Conservation (phyloP, 30 jellyfish, hydroid and myxozoan species). For the Nemopilema nomurai region DNA sequence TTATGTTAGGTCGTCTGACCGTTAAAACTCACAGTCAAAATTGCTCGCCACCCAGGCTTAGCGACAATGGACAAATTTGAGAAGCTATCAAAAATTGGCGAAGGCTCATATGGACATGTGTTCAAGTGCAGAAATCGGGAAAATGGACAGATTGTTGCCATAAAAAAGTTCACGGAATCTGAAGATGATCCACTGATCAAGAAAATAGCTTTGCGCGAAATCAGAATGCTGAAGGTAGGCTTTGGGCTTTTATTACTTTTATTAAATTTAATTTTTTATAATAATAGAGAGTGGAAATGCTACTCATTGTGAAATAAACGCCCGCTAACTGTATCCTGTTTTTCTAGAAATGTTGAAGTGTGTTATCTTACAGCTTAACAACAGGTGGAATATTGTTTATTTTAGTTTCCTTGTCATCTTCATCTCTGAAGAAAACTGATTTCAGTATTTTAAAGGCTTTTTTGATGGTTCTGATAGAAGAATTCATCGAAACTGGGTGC, state of each 20-base stretch:
- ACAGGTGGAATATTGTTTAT: too few relatives aligned
- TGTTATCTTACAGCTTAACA: too few relatives aligned
- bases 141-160: conserved; percentile 89
- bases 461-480: background rate
- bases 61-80: conserved; percentile 93
- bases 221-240: conserved; percentile 94
- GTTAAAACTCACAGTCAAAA: background rate
- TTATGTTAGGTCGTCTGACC: conserved; percentile 1
- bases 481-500: background rate
- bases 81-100: conserved; percentile 88
- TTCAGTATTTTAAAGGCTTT: too few relatives aligned
- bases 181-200: conserved; percentile 96
- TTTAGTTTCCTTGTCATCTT: too few relatives aligned
- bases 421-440: too few relatives aligned
- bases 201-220: conserved; percentile 97
- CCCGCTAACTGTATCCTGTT: too few relatives aligned
- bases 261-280: too few relatives aligned
- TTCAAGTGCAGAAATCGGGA: conserved; percentile 95
- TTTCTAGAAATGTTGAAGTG: too few relatives aligned
- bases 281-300: too few relatives aligned
- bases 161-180: conserved; percentile 92
- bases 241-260: too few relatives aligned
- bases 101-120: conserved; percentile 98
- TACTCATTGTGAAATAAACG: too few relatives aligned
- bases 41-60: background rate